phyloP scores from a whole-genome alignment of 2,888 invertebrate species.

The Sacculina carcini region DNA sequence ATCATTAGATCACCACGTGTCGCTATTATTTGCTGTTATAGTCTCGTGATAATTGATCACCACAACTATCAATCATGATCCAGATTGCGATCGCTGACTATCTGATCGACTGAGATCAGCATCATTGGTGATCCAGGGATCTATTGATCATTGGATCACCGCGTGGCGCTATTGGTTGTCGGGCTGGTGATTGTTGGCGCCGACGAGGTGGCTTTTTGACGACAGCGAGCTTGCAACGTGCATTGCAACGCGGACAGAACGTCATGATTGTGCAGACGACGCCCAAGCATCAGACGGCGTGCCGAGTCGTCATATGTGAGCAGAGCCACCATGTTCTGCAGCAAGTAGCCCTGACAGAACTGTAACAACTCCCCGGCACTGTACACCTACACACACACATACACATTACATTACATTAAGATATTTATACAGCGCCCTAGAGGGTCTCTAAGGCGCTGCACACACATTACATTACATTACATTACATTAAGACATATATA shows the following conservation, averaged over 20 bases:
- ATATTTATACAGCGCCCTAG: too few relatives aligned
- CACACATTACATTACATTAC: too few relatives aligned
- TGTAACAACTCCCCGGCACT: slow-evolving; percentile 60
- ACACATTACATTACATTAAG: too few relatives aligned
- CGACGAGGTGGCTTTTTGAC: not conserved
- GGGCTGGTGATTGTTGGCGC: not conserved
- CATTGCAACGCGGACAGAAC: slow-evolving; percentile 52
- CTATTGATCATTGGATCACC: not conserved
- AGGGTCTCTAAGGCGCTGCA: too few relatives aligned
- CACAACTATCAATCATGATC: too few relatives aligned
- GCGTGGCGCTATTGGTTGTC: not conserved
- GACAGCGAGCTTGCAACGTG: slow-evolving; percentile 42
- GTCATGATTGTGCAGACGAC: slow-evolving; percentile 66
- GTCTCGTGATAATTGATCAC: too few relatives aligned
- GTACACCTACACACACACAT: slow-evolving; percentile 35
- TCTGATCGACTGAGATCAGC: too few relatives aligned
- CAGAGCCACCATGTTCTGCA: slow-evolving; percentile 82
- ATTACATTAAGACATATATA: too few relatives aligned
- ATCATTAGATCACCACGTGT: too few relatives aligned
- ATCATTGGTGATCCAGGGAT: too few relatives aligned
- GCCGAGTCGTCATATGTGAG: slow-evolving; percentile 73
- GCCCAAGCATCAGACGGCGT: slow-evolving; percentile 58
- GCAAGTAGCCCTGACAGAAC: slow-evolving; percentile 65
- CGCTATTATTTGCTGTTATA: too few relatives aligned
- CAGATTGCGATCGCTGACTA: too few relatives aligned